Conservation (phyloP, 2,113 vertebrate species). For the Psettodes erumei region DNA sequence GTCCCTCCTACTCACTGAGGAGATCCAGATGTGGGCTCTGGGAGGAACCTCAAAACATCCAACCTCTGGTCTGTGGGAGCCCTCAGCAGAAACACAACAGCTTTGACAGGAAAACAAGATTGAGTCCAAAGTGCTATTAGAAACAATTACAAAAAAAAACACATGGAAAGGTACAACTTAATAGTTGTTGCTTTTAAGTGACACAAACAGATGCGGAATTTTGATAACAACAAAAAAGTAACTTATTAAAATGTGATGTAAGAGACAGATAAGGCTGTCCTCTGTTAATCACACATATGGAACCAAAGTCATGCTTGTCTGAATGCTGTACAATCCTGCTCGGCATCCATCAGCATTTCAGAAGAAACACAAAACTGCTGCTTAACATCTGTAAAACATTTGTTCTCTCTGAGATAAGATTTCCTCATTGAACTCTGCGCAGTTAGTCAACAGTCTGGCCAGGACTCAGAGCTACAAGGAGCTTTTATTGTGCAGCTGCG, state of each 20-base stretch:
- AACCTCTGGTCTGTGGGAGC: constrained; percentile 12
- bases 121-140: background rate
- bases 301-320: constrained; percentile 30
- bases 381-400: constrained; percentile 78
- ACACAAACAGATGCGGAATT: background rate
- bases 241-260: background rate
- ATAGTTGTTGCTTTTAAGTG: background rate
- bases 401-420: constrained; percentile 59
- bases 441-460: constrained; percentile 43
- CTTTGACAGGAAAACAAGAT: constrained; percentile 5
- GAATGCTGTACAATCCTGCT: background rate
- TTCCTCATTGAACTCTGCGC: constrained; percentile 45
- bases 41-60: background rate
- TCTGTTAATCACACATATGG: constrained; percentile 35
- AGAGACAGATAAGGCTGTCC: background rate
- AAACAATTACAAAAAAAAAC: too few relatives aligned
- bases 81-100: constrained; percentile 24
- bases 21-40: constrained; percentile 65
- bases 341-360: constrained; percentile 15
- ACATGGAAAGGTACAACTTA: background rate
- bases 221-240: too few relatives aligned
- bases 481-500: constrained; percentile 22
- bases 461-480: constrained; percentile 31
- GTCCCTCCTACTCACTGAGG: constrained; percentile 42
- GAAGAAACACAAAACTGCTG: constrained; percentile 44